A percentile compares a stretch with the other conserved stretches of the same genome.
Conservation (phyloP, 2,797 vertebrate genomes). For the Micrastur ruficollis region DNA sequence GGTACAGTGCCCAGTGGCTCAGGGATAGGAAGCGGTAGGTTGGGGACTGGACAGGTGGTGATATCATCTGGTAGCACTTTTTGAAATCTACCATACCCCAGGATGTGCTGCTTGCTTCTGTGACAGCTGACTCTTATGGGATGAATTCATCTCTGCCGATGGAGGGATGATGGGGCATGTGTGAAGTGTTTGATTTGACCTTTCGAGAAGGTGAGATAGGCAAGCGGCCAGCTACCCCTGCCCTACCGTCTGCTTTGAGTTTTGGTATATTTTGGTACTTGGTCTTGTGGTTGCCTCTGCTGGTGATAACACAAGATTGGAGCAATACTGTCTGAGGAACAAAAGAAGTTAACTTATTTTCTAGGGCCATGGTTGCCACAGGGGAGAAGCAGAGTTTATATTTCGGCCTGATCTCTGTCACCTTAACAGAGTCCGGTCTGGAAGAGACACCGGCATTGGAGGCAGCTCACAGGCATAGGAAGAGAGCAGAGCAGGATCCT, state of each 20-base stretch:
- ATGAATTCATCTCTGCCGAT: background rate
- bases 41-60: background rate
- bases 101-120: background rate
- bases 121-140: background rate
- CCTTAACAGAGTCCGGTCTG: background rate
- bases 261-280: background rate
- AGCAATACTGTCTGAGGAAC: background rate
- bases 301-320: background rate
- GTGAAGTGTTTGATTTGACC: background rate
- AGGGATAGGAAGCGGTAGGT: fast-evolving
- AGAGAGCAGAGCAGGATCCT: background rate
- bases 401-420: background rate
- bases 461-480: background rate
- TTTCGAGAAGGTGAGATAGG: background rate
- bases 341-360: background rate
- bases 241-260: background rate
- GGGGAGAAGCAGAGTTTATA: background rate
- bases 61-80: background rate
- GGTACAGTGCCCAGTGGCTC: background rate
- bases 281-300: background rate
- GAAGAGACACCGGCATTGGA: background rate
- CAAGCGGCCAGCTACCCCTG: background rate
- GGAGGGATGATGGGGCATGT: background rate
- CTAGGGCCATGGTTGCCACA: background rate
- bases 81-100: background rate